Conservation (phyloP, 2,888 invertebrate genomes). For the Coronaproctus castanopsis region DNA sequence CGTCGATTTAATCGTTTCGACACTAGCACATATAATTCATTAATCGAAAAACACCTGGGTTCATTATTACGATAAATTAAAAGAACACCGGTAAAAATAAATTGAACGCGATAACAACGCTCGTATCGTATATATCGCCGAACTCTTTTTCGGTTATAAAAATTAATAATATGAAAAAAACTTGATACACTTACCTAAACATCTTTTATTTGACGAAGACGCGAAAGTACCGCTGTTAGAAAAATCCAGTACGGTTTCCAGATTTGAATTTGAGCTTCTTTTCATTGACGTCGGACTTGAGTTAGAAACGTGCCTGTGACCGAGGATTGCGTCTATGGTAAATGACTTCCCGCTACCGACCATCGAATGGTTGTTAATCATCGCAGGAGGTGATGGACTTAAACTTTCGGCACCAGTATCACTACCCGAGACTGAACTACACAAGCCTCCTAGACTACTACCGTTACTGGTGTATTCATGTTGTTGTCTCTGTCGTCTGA, state of each 20-base stretch:
- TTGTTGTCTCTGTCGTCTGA: slow-evolving; percentile 20
- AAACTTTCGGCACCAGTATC: slow-evolving; percentile 19
- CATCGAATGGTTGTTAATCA: slow-evolving; percentile 8
- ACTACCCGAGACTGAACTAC: slow-evolving; percentile 23
- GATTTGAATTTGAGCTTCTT: neutral
- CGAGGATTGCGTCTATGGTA: slow-evolving; percentile 72
- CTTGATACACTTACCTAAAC: neutral
- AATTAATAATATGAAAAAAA: too few species aligned
- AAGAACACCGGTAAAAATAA: too few species aligned
- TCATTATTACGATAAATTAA: too few species aligned
- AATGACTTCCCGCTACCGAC: slow-evolving; percentile 42
- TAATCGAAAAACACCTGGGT: too few species aligned
- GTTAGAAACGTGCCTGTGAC: slow-evolving; percentile 28
- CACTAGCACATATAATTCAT: too few species aligned
- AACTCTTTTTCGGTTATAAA: too few species aligned
- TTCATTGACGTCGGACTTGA: neutral
- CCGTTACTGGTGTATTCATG: slow-evolving; percentile 11
- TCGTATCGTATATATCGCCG: too few species aligned
- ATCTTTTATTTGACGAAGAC: neutral
- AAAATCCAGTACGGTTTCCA: slow-evolving; percentile 8
- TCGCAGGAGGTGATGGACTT: slow-evolving; percentile 17
- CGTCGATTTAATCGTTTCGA: too few species aligned
- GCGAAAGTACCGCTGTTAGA: neutral
- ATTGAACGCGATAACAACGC: too few species aligned
- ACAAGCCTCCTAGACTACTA: slow-evolving; percentile 14